These are phyloP conservation scores for Formica aserva DNA, from an alignment of 2,888 invertebrate species.

Conservation along the genomic window DNA sequence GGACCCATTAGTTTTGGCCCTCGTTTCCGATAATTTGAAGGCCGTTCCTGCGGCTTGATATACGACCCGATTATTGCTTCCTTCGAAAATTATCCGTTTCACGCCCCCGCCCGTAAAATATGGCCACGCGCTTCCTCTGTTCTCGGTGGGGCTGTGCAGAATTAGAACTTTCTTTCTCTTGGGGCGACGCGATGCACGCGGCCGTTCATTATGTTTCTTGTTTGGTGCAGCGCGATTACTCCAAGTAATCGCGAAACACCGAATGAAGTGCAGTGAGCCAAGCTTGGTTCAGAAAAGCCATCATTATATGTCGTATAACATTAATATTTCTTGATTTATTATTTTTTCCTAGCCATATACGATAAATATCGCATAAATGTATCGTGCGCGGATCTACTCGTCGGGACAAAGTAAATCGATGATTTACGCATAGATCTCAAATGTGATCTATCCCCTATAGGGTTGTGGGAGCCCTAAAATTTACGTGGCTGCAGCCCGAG, in stretches of 20 bases:
- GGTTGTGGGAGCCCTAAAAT: constrained; percentile 61
- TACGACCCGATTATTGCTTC: constrained; percentile 81
- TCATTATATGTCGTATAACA: constrained; percentile 32
- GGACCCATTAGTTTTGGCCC: constrained; percentile 81
- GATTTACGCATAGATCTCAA: constrained; percentile 57
- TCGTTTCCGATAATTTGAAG: constrained; percentile 84
- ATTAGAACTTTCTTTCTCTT: constrained; percentile 36
- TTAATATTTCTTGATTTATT: constrained; percentile 31
- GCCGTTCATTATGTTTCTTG: background rate
- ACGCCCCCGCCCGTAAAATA: constrained; percentile 83
- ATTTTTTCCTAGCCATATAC: background rate
- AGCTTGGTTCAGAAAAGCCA: background rate
- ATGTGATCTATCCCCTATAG: constrained; percentile 52
- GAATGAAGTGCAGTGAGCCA: background rate
- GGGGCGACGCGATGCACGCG: constrained; percentile 5
- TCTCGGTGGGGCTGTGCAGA: constrained; percentile 29
- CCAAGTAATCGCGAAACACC: constrained; percentile 20
- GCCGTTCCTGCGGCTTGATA: constrained; percentile 79
- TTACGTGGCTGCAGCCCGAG: constrained; percentile 52
- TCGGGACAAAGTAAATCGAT: constrained; percentile 29
- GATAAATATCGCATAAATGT: background rate
- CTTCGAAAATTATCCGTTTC: constrained; percentile 83
- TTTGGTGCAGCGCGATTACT: background rate
- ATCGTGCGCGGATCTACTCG: constrained; percentile 17
- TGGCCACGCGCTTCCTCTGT: constrained; percentile 72